Evolutionary conservation across 2,797 vertebrate species (phyloP).

Genomic region (Paramormyrops hopkinsi): DNA sequence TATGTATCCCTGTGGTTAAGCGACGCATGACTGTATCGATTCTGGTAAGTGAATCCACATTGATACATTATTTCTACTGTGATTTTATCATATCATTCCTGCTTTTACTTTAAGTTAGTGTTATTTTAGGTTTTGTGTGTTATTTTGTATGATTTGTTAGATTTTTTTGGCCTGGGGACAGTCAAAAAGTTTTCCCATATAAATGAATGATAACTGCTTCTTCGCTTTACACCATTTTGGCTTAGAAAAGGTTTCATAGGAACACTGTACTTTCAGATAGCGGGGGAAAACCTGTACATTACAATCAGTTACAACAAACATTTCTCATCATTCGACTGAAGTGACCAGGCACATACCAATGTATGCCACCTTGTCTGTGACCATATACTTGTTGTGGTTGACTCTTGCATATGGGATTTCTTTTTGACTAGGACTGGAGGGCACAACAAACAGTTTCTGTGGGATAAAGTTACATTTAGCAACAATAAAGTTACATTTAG

Average conservation of each 20-base stretch:
- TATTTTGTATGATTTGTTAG: background rate
- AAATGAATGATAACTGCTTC: background rate
- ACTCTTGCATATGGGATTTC: conserved; percentile 79
- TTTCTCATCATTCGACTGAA: background rate
- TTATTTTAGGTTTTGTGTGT: background rate
- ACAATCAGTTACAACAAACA: background rate
- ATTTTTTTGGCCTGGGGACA: background rate
- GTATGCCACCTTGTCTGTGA: conserved; percentile 79
- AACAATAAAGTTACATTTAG: background rate
- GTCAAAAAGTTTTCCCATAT: background rate
- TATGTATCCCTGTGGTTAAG: background rate
- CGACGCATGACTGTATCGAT: background rate
- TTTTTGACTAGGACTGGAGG: conserved; percentile 61
- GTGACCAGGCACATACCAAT: conserved; percentile 61
- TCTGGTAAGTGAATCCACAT: background rate
- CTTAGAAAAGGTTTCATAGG: background rate
- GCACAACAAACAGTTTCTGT: conserved; percentile 81
- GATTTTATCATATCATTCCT: background rate
- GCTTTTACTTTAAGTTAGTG: background rate
- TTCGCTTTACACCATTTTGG: background rate
- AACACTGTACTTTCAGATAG: background rate
- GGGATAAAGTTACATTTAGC: background rate
- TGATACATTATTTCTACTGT: background rate
- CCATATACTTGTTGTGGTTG: conserved; percentile 96
- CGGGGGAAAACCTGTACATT: background rate